Base-by-base conservation (phyloP, 2,888 invertebrate genomes). In the Phengaris arion region DNA sequence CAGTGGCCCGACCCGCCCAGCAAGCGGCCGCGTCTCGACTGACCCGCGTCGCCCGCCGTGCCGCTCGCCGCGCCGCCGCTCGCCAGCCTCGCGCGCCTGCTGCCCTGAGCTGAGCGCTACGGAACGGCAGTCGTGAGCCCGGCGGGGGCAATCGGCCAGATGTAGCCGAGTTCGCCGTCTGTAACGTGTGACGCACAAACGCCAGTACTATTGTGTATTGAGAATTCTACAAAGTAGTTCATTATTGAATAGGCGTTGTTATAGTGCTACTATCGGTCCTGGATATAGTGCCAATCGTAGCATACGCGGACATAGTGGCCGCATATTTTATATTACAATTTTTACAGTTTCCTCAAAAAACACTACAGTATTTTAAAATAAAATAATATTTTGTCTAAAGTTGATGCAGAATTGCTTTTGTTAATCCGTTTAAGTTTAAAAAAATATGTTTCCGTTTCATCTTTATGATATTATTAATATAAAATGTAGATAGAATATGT, bases 1-100 rank as follows among this genome's bases (percentile, higher is more conserved):
- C 95, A 94, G 84, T 95, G 90, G 90, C 80, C 81, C 85, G 87
- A 87, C 80, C 87, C 89, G 78, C 87, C 90, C 77, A 74, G 80
- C 83, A 90, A 91, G 88, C 88, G 90, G 68, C 54, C 84, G 76
- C 87, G 89, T 74, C 46, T 78, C 74, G 86, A 87, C 82, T 89
- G 88, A 87, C 74, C 69, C 73, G 70, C 78, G 75, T 64, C 68
- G 54, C 75, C 77, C 76, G 76, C 75, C 76, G 77, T 72, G 59
- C 70, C 76, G 48, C 75, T 72, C 76, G 77, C 77, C 75, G 75
- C 76, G 48, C 74, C 75, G 69, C 68, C 74, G 59, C 59, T 55
- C 74, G 55, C 70, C 64, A 52, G 48, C 55, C 22, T 35, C 35
- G 46, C 70, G 55, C 68, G 22, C 74, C 74, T n/a, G 59, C 68